Evolutionary conservation across 2,113 vertebrate genomes (phyloP).

Genomic region (Indri indri): DNA sequence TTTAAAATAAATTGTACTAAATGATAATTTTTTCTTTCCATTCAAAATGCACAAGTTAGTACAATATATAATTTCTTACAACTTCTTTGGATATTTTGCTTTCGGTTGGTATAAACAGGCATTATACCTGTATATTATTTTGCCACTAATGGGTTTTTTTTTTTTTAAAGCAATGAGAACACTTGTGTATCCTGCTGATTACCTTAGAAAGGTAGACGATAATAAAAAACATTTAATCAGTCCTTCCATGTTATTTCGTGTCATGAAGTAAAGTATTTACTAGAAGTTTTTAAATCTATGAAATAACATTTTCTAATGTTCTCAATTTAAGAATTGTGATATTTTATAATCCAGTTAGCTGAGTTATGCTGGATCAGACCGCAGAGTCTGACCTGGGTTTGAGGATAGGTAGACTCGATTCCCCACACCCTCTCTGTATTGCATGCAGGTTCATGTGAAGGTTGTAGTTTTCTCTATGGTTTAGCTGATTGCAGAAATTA

Average conservation of each 20-base stretch:
- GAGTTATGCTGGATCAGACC: not conserved
- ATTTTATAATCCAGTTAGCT: not conserved
- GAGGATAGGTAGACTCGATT: not conserved
- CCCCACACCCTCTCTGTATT: not conserved
- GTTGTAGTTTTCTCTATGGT: not conserved
- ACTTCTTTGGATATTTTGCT: not conserved
- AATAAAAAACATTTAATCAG: not conserved
- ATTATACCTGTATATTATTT: slow-evolving; percentile 5
- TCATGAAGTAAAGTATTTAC: not conserved
- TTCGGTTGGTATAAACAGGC: slow-evolving; percentile 51
- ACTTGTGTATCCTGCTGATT: not conserved
- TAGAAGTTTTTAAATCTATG: not conserved
- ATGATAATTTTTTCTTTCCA: not conserved
- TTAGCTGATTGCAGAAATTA: not conserved
- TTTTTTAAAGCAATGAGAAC: not conserved
- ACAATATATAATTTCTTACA: not conserved
- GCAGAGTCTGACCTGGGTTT: not conserved
- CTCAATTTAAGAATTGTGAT: not conserved
- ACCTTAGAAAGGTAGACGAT: not conserved
- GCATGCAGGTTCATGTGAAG: not conserved
- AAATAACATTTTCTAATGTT: not conserved
- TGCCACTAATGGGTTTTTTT: slow-evolving; percentile 33
- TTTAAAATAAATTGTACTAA: slow-evolving; percentile 24
- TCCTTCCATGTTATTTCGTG: slow-evolving; percentile 5
- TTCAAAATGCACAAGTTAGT: slow-evolving; percentile 43